Evolutionary conservation across 2,888 invertebrate genomes (phyloP), one percentile per base, ranked within the genome.

Genomic region (Tetrapedia diversipes): DNA sequence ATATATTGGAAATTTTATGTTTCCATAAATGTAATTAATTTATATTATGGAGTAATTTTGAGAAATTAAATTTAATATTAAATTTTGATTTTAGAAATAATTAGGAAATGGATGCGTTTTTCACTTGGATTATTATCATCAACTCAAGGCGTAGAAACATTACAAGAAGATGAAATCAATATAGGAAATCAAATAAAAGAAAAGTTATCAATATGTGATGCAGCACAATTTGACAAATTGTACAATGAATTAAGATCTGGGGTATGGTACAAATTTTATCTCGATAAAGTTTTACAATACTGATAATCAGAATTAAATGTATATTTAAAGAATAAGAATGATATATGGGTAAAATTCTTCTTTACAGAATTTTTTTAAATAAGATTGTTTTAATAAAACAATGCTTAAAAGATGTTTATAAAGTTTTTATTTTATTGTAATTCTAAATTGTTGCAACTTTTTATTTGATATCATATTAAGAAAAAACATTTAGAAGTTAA

Each of bases 241-340:
- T 89, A 89, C 63, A 90, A 88, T 59, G 89, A 90, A 49, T 81
- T 91, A 19, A 91, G 89, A 81, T 90, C 90, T 77, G 89, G 88
- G 84, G 91, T 91, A 87, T 65, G 45, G 24, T 53, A 27, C 1
- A 41, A 64, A 29, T 47, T 16, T 37, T 19, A 47, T 34, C 27
- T 51, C 27, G n/a, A n/a, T n/a, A n/a, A n/a, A n/a, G 14, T 56
- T 56, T 39, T 39, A 16, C 14, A 16, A 6, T 24, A 16, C 22
- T 32, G 11, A 19, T 34, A 19, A 34, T 53, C 0, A 45, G 22
- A 45, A 22, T 45, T 43, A 43, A 43, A 16, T 41, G 41, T n/a
- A n/a, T 45, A 37, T 45, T n/a, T n/a, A 59, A 29, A 10, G 39
- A 32, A 39, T 27, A 49, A 49, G 2, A 7, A 49, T 27, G 10